These are phyloP conservation scores for Orbicella faveolata DNA, from an alignment of 64 coral and sea anemone species.

Conservation along the genomic window DNA sequence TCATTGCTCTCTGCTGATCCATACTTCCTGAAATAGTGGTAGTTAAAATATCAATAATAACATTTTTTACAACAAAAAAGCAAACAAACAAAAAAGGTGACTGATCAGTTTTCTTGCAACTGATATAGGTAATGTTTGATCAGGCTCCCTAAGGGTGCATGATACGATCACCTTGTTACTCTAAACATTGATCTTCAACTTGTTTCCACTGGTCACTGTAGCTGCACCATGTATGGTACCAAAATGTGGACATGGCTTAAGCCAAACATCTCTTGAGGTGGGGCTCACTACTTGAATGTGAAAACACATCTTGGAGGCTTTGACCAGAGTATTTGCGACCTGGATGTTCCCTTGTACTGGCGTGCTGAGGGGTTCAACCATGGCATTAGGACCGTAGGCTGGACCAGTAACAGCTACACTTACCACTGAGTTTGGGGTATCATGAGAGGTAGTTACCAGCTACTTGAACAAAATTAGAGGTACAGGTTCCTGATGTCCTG, in stretches of 20 bases:
- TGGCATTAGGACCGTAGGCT: constrained; percentile 30
- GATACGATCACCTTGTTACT: constrained; percentile 47
- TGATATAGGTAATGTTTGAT: too few relatives aligned
- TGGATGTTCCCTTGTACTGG: constrained; percentile 49
- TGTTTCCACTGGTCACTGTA: not conserved
- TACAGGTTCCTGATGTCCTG: not conserved
- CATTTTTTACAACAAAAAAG: too few relatives aligned
- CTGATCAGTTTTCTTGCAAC: too few relatives aligned
- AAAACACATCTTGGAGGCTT: constrained; percentile 36
- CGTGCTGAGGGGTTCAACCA: constrained; percentile 29
- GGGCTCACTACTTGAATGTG: constrained; percentile 29
- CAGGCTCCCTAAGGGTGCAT: not conserved
- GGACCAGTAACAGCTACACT: constrained; percentile 34
- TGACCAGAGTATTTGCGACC: constrained; percentile 56
- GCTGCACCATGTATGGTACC: constrained; percentile 32
- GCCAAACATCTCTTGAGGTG: constrained; percentile 34
- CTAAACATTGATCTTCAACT: constrained; percentile 5
- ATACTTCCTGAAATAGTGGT: too few relatives aligned
- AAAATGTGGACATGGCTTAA: constrained; percentile 43
- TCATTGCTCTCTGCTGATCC: too few relatives aligned
- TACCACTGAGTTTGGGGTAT: constrained; percentile 28
- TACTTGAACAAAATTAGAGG: constrained; percentile 32
- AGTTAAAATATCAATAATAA: too few relatives aligned
- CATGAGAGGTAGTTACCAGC: not conserved
- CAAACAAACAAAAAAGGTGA: too few relatives aligned